These are phyloP conservation scores for Pogonus chalceus DNA, from an alignment of 1,140 invertebrate genomes.

Conservation along the genomic window DNA sequence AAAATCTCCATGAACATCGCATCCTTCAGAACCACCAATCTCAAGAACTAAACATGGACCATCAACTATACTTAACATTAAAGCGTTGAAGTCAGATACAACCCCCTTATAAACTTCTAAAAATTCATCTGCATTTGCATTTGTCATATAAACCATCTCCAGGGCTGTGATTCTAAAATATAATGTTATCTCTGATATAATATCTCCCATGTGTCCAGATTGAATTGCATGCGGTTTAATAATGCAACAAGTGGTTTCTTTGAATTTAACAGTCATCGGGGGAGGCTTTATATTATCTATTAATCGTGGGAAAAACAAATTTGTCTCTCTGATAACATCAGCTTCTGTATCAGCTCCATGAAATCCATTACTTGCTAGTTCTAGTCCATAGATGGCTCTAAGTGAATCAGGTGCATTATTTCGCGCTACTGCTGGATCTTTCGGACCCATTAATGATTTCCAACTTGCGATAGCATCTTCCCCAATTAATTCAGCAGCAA, in stretches of 20 bases:
- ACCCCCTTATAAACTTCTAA: slow-evolving; percentile 91
- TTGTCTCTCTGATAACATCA: slow-evolving; percentile 40
- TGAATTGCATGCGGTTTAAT: slow-evolving; percentile 86
- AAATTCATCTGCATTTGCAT: slow-evolving; percentile 79
- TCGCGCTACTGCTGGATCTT: slow-evolving; percentile 52
- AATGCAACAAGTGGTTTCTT: slow-evolving; percentile 71
- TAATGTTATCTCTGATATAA: slow-evolving; percentile 63
- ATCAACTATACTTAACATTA: slow-evolving; percentile 35
- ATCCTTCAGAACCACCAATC: slow-evolving; percentile 49
- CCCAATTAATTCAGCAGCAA: slow-evolving; percentile 56
- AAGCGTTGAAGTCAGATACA: slow-evolving; percentile 64
- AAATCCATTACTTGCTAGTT: slow-evolving; percentile 58
- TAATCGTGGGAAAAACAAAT: slow-evolving; percentile 26
- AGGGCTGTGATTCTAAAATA: slow-evolving; percentile 70
- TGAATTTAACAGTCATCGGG: slow-evolving; percentile 45
- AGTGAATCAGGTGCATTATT: slow-evolving; percentile 47
- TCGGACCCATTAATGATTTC: slow-evolving; percentile 52
- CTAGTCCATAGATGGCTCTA: slow-evolving; percentile 61
- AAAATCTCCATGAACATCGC: slow-evolving; percentile 62
- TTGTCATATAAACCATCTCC: slow-evolving; percentile 67
- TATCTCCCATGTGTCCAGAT: slow-evolving; percentile 57
- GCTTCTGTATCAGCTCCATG: slow-evolving; percentile 53
- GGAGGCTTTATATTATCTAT: slow-evolving; percentile 37
- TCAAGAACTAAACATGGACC: slow-evolving; percentile 81
- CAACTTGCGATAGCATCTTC: slow-evolving; percentile 48